Base-by-base conservation (phyloP, 2,113 vertebrate species). In the Aegithalos caudatus region DNA sequence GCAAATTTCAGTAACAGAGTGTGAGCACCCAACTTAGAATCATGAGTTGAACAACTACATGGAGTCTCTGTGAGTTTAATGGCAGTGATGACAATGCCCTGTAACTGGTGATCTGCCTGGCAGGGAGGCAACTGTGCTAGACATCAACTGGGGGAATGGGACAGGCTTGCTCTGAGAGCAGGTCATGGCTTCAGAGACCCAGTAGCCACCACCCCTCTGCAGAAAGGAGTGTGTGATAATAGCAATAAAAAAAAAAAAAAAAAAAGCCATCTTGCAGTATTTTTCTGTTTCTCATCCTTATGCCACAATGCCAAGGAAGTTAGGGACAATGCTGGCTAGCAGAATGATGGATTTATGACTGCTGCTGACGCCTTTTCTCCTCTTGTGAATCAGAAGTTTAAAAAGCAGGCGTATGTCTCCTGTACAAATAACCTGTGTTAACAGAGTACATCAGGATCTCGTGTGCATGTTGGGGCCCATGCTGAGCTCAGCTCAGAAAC, bases 341-440 rank as follows among this genome's bases (percentile, higher is more conserved):
- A 40, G 37, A 88, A 67, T 86, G 92, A 95, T 79, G 77, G 77
- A 94, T 95, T 94, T 96, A 94, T 44, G 69, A 48, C 80, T 71
- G 4, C 9, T 65, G 47, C 48, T 89, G 60, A 92, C 0, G 1
- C 15, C 6, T 23, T 40, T 91, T 88, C 72, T 62, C 53, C 72
- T 57, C 45, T 57, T 79, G 77, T 92, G 83, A 94, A 86, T 92
- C 89, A 96, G 69, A 78, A 70, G 31, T 66, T 91, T 57, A 37
- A 71, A 86, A 94, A 89, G 9, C 37, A 81, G 72, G 69, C 0
- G 1, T 81, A 57, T 88, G 20, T 70, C 69, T 95, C 31, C 81
- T 94, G 42, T 9, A 64, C 64, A 51, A 94, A 76, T 22, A 77
- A 5, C 23, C 24, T 74, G 33, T 56, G 31, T 51, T 48, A 74